Conservation (phyloP, 1,140 invertebrate genomes). For the Aphidius ervi region DNA sequence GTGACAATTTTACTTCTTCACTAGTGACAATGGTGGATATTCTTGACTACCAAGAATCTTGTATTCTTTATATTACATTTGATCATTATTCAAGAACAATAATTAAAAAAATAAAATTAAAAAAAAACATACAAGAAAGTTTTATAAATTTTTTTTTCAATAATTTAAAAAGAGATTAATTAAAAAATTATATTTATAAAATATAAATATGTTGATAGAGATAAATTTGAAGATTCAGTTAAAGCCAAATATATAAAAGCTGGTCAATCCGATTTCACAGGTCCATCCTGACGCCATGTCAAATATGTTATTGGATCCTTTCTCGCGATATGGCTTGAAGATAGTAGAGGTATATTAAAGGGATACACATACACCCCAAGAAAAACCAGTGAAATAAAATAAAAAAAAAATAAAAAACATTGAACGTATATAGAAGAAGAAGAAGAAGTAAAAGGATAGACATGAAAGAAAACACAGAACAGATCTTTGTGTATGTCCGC, state of each 20-base stretch:
- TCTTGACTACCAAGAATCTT: too few relatives aligned
- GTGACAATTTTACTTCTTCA: too few relatives aligned
- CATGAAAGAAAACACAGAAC: not conserved
- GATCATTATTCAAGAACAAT: too few relatives aligned
- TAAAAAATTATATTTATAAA: too few relatives aligned
- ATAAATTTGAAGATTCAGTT: not conserved
- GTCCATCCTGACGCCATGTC: conserved; percentile 32
- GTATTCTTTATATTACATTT: too few relatives aligned
- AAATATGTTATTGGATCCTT: conserved; percentile 50
- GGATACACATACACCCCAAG: conserved; percentile 2
- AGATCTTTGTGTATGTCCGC: not conserved
- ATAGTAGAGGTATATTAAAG: conserved; percentile 12
- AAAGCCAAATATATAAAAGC: conserved; percentile 42
- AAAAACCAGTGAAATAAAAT: conserved; percentile 1
- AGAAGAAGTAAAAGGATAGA: not conserved
- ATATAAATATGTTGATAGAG: not conserved
- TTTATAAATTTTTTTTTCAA: too few relatives aligned
- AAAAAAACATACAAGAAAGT: too few relatives aligned
- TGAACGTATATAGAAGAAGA: not conserved
- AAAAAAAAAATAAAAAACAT: not conserved
- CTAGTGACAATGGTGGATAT: too few relatives aligned
- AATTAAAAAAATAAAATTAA: too few relatives aligned
- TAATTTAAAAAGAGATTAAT: too few relatives aligned
- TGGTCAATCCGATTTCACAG: conserved; percentile 51
- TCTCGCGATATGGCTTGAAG: conserved; percentile 19